Evolutionary conservation across 2,113 vertebrate genomes (phyloP).

Genomic region (Ailurus styani): DNA sequence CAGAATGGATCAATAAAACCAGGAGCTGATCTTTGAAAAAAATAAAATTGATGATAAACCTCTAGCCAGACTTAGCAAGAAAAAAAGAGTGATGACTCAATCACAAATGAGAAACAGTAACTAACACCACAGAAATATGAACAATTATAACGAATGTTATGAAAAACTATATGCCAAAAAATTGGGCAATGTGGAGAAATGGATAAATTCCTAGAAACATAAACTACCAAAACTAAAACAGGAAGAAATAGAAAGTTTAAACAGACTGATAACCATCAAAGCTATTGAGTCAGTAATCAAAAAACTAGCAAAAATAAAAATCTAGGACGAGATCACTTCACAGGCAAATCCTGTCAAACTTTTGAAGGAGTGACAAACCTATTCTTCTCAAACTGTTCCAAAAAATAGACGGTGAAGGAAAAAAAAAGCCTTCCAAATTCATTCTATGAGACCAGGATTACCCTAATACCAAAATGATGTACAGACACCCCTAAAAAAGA

Average conservation of each 20-base stretch:
- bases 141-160: background rate
- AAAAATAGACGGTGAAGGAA: background rate
- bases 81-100: background rate
- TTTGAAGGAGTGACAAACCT: background rate
- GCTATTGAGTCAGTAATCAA: background rate
- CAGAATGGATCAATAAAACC: background rate
- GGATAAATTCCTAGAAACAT: background rate
- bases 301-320: background rate
- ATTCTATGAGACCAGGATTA: background rate
- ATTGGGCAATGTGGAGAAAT: background rate
- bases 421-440: background rate
- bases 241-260: background rate
- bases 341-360: background rate
- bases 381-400: background rate
- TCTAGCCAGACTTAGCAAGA: background rate
- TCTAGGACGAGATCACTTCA: background rate
- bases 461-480: background rate
- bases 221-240: background rate
- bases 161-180: background rate
- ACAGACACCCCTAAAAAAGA: background rate
- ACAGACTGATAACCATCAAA: background rate
- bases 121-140: background rate
- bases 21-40: background rate
- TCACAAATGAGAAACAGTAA: background rate
- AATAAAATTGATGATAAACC: background rate